Evolutionary conservation across 2,888 invertebrate genomes (phyloP), one percentile per base, ranked within the genome.

Genomic region (Ormyrus pomaceus): DNA sequence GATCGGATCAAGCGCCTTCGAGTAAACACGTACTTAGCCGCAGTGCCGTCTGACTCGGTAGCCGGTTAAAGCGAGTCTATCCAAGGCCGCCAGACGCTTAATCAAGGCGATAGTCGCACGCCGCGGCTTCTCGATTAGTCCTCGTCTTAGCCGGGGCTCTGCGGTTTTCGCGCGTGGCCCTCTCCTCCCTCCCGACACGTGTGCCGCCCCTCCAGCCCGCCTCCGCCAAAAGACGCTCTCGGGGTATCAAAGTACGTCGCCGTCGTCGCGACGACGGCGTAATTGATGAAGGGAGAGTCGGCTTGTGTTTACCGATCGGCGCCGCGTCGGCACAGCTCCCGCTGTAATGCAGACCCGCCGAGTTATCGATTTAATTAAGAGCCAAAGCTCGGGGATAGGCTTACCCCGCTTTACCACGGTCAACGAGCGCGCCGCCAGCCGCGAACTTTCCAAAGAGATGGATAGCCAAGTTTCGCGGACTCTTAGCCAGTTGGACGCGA

Each of bases 341-440:
- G 45, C 66, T 19, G 50, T 62, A 72, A 59, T 76, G 76, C 69
- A 77, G 77, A 70, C 83, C 83, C 75, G 78, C 66, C 84, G 66
- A 82, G 82, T 83, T 84, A 84, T 85, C 83, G 85, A 84, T 85
- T 85, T 85, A 84, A 85, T 85, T 84, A 84, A 84, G 84, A 83
- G 80, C 81, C 81, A 34, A 34, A 34, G 34, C 34, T 81, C 75
- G 73, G 59, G 59, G 66, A 72, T 77, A 65, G 77, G 77, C 77
- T 78, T 72, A 72, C 70, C 34, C 34, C 77, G 77, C 68, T 68
- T 66, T 50, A 5, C 65, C 9, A 62, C 64, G 77, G 69, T 77
- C 70, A 77, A 77, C 77, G 77, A 77, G 69, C 61, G 55, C 5
- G 45, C 10, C 8, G 46, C n/a, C 58, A 4, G 13, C 7, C 7